phyloP scores from a whole-genome alignment of 2,113 vertebrate species.

The Piprites chloris region DNA sequence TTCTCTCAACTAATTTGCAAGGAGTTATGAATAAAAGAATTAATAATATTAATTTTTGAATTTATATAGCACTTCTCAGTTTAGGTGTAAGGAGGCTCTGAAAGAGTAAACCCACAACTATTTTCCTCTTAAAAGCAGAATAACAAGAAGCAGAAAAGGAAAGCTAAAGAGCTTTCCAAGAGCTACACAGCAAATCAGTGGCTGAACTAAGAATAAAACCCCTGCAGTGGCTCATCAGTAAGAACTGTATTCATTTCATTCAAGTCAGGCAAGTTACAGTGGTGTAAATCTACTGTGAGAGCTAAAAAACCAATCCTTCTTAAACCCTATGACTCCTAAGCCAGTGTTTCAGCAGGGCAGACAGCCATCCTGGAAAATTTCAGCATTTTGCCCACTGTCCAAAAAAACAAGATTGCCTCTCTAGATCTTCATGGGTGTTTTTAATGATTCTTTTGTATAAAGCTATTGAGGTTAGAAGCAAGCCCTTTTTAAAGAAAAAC shows the following conservation, averaged over 20 bases:
- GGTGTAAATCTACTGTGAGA: neutral
- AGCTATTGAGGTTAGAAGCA: neutral
- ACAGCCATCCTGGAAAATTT: neutral
- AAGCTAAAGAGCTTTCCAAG: neutral
- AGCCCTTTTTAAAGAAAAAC: neutral
- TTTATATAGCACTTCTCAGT: neutral
- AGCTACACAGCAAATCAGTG: neutral
- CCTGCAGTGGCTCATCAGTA: neutral
- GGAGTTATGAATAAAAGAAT: neutral
- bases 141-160: neutral
- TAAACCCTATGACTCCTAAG: neutral
- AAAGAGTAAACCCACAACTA: neutral
- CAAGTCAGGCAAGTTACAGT: conserved; percentile 20
- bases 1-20: neutral
- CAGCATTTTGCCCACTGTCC: neutral
- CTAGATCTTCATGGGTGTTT: neutral
- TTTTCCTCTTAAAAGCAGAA: neutral
- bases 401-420: neutral
- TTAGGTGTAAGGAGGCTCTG: neutral
- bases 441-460: neutral
- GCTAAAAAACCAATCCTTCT: neutral
- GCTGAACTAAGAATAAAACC: conserved; percentile 1
- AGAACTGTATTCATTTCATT: conserved; percentile 26
- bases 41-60: neutral
- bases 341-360: neutral